Base-by-base conservation (phyloP, 2,113 vertebrate genomes). In the Jacana jacana region DNA sequence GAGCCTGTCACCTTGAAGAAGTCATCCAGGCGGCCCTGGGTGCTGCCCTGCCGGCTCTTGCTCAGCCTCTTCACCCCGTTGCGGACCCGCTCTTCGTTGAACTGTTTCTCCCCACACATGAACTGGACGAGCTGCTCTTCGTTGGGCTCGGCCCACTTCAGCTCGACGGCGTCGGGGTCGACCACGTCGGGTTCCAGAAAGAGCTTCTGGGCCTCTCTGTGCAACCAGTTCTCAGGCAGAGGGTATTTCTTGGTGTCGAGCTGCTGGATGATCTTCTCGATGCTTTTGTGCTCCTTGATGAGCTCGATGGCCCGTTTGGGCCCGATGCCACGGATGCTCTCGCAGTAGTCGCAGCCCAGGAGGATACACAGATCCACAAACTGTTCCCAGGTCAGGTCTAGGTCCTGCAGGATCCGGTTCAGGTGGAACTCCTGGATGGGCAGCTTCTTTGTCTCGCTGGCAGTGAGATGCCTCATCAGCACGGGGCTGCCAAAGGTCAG, bases 301-400 rank as follows among this genome's bases (percentile, higher is more conserved):
- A 99, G 98, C 95, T 99, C 99, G 5, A 99, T 98, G 2, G 99
- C 99, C 25, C 99, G 98, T 97, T 99, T 99, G 52, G 99, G 99
- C 65, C 99, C 99, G 1, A 99, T 99, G 66, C 99, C 99, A 18
- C 99, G 99, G 91, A 99, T 99, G 88, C 99, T 99, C 88, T 98
- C 99, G 3, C 99, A 99, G 98, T 99, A 99, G 96, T 99, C 99
- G 3, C 99, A 99, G 79, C 99, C 99, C 93, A 99, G 97, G 49
- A 99, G 98, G 95, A 99, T 99, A 81, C 99, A 99, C 35, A 99
- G 98, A 89, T 99, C 99, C 91, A 99, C 98, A 39, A 99, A 99
- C 98, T 99, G 99, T 35, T 98, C 98, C 87, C 99, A 98, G 49
- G 97, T 99, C 78, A 99, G 95, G 37, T 95, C 97, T 7, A 99